These are phyloP conservation scores for Cotesia chilonis DNA, from an alignment of 1,140 invertebrate species.

Conservation along the genomic window DNA sequence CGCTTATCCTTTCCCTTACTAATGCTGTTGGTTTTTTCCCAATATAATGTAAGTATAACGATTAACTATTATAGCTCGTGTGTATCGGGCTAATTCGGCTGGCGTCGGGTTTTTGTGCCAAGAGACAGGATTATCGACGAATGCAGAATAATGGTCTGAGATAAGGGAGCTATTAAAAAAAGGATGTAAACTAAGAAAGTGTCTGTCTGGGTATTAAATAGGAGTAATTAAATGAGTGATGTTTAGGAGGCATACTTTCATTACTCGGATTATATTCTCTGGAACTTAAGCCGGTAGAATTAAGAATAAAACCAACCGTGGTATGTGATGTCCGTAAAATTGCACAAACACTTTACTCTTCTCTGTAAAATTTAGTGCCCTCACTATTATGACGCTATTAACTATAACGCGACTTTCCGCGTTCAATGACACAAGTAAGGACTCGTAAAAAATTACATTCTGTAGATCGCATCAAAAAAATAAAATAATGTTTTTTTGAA, in stretches of 20 bases:
- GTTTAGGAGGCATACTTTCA: conserved; percentile 33
- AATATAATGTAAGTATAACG: too few relatives aligned
- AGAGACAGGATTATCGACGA: not conserved
- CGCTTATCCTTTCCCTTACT: too few relatives aligned
- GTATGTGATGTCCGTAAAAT: conserved; percentile 21
- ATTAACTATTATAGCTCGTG: too few relatives aligned
- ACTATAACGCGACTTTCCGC: conserved; percentile 24
- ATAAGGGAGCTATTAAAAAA: conserved; percentile 28
- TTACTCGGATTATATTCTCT: conserved; percentile 38
- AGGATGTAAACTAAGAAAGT: conserved; percentile 40
- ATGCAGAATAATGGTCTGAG: not conserved
- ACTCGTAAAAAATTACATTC: conserved; percentile 16
- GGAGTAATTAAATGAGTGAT: conserved; percentile 41
- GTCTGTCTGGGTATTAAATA: not conserved
- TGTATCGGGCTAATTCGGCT: too few relatives aligned
- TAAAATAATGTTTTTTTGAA: not conserved
- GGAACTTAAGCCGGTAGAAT: conserved; percentile 21
- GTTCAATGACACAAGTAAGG: conserved; percentile 22
- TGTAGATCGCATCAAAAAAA: not conserved
- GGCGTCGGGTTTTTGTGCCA: not conserved
- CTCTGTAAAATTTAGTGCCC: conserved; percentile 25
- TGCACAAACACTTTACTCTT: conserved; percentile 9
- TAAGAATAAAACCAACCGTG: conserved; percentile 8
- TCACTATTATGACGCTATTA: conserved; percentile 38
- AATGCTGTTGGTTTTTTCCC: too few relatives aligned